Base-by-base conservation (phyloP, 2,888 invertebrate species). In the Hedychridium roseum region DNA sequence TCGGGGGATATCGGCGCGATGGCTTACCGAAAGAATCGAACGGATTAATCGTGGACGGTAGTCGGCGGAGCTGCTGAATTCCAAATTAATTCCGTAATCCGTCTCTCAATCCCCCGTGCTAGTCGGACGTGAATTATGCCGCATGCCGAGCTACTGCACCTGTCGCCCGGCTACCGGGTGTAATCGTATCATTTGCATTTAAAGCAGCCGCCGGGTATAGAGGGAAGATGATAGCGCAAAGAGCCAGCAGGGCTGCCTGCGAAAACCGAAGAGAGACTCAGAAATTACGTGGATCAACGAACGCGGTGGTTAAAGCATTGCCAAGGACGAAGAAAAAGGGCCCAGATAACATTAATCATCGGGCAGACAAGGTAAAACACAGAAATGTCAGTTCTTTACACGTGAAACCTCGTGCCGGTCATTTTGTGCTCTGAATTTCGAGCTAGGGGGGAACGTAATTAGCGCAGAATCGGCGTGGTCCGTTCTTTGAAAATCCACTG, bases 111-210 rank as follows among this genome's bases (percentile, higher is more conserved):
- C 18, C 4, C 17, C 12, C 11, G 26, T 12, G 11, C 20, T n/a
- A 37, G 40, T 50, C 16, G 15, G 32, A 31, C 31, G 53, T 63
- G 64, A 63, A 62, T 63, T 63, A 63, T 63, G 62, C 39, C 20
- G 15, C 38, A 38, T 43, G 52, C 50, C 50, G 52, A 63, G 57
- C 54, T 41, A 57, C 30, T 48, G 64, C 62, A 53, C 62, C 64
- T 64, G 64, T 64, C 60, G 45, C 57, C 49, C 43, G 12, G 34
- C 23, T 32, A 28, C 42, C n/a, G n/a, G 35, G 40, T 31, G 53
- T 64, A 63, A 63, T 64, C 53, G 62, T 50, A 42, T 60, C 64
- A 63, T 63, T 63, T 63, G 64, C 62, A 63, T 63, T 55, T 60
- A 63, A 55, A 63, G 44, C 64, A 52, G n/a, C n/a, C n/a, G n/a